Evolutionary conservation across 2,797 vertebrate species (phyloP), one percentile per base, ranked within the genome.

Genomic region (Lophotriccus pileatus): DNA sequence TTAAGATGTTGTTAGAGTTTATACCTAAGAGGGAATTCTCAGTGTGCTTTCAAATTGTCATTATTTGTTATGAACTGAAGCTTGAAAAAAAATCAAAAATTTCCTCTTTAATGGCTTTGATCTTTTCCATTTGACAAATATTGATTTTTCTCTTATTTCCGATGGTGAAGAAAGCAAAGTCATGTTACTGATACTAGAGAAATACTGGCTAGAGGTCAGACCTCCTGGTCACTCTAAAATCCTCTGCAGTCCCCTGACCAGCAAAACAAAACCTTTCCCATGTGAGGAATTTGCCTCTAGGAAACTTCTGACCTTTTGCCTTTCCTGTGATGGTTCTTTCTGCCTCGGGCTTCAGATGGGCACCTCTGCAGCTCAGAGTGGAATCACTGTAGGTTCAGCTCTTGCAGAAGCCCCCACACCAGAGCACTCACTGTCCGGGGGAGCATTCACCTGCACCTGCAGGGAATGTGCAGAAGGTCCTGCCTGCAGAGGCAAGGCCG

Each of bases 331-430:
- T 32, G 7, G 24, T 32, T 36, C 30, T 47, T 78, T 62, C 34
- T 41, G 56, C 30, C 25, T 24, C 0, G 1, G 41, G 25, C 16
- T 17, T 18, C 3, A 14, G 62, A 22, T 6, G 9, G 44, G 27
- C 27, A 76, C 22, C 20, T 55, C 46, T 9, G 8, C 3, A 8
- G 46, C 0, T 3, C 14, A 10, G 21, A 28, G 36, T 8, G 15
- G 24, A 21, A 18, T 4, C 1, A 2, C 4, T 9, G 53, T 0
- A 3, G 16, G 50, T 2, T 27, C 28, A 12, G 14, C 50, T 28
- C 18, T 7, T 44, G 11, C 50, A 7, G 20, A 58, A 53, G 39
- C 49, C 8, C 6, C 5, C 32, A 17, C 1, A 2, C 17, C 2
- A 3, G 25, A 41, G 68, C 21, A 7, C 43, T 36, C 5, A 0